Evolutionary conservation across 1,140 invertebrate species (phyloP), one percentile per base, ranked within the genome.

Genomic region (Sesamia nonagrioides): DNA sequence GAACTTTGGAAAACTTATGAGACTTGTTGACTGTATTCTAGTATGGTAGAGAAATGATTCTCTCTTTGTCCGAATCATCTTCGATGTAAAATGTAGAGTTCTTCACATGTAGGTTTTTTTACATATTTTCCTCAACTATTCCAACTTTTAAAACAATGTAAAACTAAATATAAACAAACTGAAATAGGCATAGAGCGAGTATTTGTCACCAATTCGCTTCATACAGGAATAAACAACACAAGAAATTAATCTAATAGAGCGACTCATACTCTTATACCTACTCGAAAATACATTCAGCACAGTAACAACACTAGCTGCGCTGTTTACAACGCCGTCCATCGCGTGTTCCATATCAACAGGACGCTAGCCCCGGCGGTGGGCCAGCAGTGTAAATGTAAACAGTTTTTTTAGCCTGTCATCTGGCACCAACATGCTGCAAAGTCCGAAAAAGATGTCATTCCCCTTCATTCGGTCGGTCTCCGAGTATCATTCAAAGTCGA

Each of bases 371-470:
- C 48, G 50, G 18, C n/a, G 6, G 27, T 8, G n/a, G 21, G 50
- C 72, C 66, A 71, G 60, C 81, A 33, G 60, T 79, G 77, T 35
- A 77, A 45, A 33, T 9, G 42, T 56, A 66, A 79, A 58, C 40
- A 48, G 54, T 78, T 78, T 66, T 50, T 78, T 81, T 71, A 18
- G 56, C 61, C 56, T 42, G 73, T 66, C 81, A 82, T 82, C 81
- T 82, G 81, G 81, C 73, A 73, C 18, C 81, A 82, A 71, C 81
- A 77, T 82, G 79, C 52, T 45, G 61, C 40, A 50, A 33, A 63
- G 80, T 45, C 73, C 81, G 66, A 78, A 79, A 82, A 82, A 81
- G 81, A 77, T 82, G 81, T 82, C 81, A 82, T 79, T 82, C 81
- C 81, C 81, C 81, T 82, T 79, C 81, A 74, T 81, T 81, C 80